These are phyloP conservation scores for Cephonodes hylas DNA, from an alignment of 2,888 invertebrate species.

Conservation along the genomic window DNA sequence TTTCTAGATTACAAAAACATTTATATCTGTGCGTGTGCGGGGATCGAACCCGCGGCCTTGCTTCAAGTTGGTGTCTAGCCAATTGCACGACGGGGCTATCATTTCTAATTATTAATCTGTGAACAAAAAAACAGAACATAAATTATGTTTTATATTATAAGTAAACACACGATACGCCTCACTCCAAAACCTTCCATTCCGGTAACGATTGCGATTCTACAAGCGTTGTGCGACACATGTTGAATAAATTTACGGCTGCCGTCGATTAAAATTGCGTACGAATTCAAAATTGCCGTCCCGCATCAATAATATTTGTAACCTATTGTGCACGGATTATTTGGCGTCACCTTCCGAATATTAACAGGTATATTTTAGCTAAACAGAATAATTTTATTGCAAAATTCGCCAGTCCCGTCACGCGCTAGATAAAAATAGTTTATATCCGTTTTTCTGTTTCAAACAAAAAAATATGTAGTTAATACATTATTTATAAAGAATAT, in stretches of 20 bases:
- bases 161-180: background rate
- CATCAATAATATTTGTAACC: conserved; percentile 14
- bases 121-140: no score
- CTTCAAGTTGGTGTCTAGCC: no score
- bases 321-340: conserved; percentile 1
- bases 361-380: conserved; percentile 2
- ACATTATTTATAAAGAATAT: background rate
- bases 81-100: no score
- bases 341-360: conserved; percentile 1
- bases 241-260: conserved; percentile 6
- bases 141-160: no score
- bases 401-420: background rate
- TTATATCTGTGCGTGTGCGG: no score
- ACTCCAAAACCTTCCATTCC: background rate
- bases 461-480: background rate
- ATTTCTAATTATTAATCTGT: no score
- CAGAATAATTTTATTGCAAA: conserved; percentile 7
- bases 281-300: conserved; percentile 9
- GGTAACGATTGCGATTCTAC: background rate
- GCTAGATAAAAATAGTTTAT: conserved; percentile 8
- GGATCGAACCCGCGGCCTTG: no score
- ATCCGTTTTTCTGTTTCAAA: conserved; percentile 1
- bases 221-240: background rate
- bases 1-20: no score
- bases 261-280: conserved; percentile 11